Base-by-base conservation (phyloP, 2,888 invertebrate species). In the Resseliella maxima region DNA sequence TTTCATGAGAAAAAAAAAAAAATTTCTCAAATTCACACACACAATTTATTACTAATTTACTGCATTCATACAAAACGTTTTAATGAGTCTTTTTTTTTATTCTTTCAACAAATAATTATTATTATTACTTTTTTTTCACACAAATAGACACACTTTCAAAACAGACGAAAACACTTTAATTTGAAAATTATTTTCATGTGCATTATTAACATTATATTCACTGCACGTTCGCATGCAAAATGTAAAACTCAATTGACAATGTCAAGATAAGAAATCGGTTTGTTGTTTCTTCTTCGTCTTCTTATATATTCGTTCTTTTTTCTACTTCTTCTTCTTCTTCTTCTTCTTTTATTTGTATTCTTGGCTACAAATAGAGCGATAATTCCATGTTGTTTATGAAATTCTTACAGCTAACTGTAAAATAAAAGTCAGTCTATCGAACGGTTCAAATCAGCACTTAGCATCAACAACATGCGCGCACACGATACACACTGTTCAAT, bases 211-310 rank as follows among this genome's bases (percentile, higher is more conserved):
- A 59, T 59, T 59, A 5, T 8, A 59, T 72, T 72, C 72, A 21
- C 15, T 72, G 72, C 72, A 72, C 72, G 72, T 31, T 72, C n/a
- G 3, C 59, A 72, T 59, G 72, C 72, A 72, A n/a, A 72, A 72
- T 72, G 8, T 72, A 72, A 15, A 72, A 72, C 31, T 72, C 72
- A 27, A 72, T 72, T 72, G 72, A 72, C 72, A 72, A 72, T 72
- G 72, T 72, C 72, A 72, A 72, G 72, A 72, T 72, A 72, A 72
- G 72, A 72, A 72, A n/a, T 35, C n/a, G 72, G 27, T 72, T 72
- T n/a, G 59, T 59, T 24, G 59, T 59, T 24, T 59, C 59, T n/a
- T 59, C 59, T n/a, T 59, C 59, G 6, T 59, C 59, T 2, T 24
- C 15, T 41, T 41, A 41, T 41, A 8, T 12, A 41, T 6, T 50